Evolutionary conservation across 2,113 vertebrate genomes (phyloP).

Genomic region (Phalacrocorax pelagicus): DNA sequence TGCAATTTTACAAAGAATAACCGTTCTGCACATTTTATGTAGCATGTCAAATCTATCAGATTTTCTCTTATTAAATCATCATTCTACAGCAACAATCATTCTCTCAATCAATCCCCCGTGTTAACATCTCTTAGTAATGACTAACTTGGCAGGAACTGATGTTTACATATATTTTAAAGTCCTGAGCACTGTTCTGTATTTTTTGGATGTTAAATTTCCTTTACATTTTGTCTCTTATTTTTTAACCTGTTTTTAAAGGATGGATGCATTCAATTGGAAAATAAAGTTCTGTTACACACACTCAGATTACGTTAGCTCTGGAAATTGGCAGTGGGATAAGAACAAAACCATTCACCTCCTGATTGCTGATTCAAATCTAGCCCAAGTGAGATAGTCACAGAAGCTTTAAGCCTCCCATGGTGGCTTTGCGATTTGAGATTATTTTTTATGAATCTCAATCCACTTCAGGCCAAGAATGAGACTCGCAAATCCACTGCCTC

Average conservation of each 20-base stretch:
- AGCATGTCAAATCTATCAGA: constrained; percentile 60
- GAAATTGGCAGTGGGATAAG: constrained; percentile 49
- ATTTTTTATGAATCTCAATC: constrained; percentile 54
- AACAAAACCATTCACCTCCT: constrained; percentile 59
- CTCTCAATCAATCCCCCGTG: constrained; percentile 53
- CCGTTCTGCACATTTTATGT: constrained; percentile 57
- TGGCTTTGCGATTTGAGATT: constrained; percentile 54
- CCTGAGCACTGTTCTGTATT: constrained; percentile 40
- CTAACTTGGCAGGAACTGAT: constrained; percentile 57
- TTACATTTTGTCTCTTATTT: constrained; percentile 35
- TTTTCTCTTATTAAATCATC: constrained; percentile 71
- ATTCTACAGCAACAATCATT: constrained; percentile 60
- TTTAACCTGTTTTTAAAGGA: constrained; percentile 35
- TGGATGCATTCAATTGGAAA: constrained; percentile 31
- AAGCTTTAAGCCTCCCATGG: constrained; percentile 41
- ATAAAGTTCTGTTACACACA: constrained; percentile 33
- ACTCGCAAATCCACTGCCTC: constrained; percentile 26
- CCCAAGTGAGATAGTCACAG: constrained; percentile 34
- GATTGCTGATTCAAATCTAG: constrained; percentile 59
- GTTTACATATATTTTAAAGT: constrained; percentile 54
- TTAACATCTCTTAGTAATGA: constrained; percentile 54
- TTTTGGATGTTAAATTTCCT: constrained; percentile 31
- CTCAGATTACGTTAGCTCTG: not conserved
- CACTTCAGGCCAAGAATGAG: constrained; percentile 37
- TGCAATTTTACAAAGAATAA: constrained; percentile 64